Percentiles rank a stretch among this genome's conserved stretches.
Conservation (phyloP, 2,888 invertebrate genomes). For the Zelleria hepariella region DNA sequence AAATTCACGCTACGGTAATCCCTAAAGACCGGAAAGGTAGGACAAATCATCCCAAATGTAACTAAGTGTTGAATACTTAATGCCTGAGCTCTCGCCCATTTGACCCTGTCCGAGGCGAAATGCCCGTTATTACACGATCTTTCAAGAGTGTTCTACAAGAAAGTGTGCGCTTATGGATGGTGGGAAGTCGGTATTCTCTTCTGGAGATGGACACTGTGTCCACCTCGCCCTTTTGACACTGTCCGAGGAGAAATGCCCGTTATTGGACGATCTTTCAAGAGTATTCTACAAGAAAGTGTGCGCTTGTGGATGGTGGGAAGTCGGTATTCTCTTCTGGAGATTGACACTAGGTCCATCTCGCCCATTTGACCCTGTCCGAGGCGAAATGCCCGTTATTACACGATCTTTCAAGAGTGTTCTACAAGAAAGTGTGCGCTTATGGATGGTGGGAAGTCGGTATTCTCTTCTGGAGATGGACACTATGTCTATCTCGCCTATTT, state of each 20-base stretch:
- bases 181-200: no score
- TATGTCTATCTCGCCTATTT: no score
- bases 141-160: not conserved
- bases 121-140: not conserved
- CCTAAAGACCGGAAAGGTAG: not conserved
- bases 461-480: no score
- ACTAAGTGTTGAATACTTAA: not conserved
- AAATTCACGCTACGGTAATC: not conserved
- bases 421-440: not conserved
- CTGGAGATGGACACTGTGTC: no score
- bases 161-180: no score
- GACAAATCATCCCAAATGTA: not conserved
- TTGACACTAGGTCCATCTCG: no score
- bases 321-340: no score
- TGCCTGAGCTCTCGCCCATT: not conserved
- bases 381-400: not conserved
- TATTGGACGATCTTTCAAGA: not conserved
- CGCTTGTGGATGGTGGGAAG: no score
- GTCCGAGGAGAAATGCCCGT: not conserved
- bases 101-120: not conserved
- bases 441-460: no score
- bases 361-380: not conserved
- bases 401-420: not conserved
- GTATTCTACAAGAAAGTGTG: not conserved
- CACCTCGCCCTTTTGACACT: not conserved